phyloP scores from a whole-genome alignment of 2,113 vertebrate genomes.

The Chloroceryle aenea region DNA sequence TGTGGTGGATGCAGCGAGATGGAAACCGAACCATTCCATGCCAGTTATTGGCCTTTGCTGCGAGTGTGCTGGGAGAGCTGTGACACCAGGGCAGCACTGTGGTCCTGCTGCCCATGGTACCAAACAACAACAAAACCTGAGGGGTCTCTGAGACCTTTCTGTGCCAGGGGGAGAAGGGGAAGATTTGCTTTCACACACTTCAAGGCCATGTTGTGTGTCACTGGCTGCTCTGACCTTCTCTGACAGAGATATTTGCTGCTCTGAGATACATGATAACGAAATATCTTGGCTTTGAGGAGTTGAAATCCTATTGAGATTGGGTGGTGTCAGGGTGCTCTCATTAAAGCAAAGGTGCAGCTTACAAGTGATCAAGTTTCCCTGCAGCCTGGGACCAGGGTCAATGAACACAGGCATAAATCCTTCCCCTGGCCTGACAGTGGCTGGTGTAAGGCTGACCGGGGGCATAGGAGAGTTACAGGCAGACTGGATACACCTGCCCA shows the following conservation, averaged over 20 bases:
- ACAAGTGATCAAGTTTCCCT: neutral
- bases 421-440: fast-evolving
- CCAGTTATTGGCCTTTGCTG: neutral
- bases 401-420: neutral
- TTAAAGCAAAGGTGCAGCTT: neutral
- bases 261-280: neutral
- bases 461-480: neutral
- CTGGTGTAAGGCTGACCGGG: neutral
- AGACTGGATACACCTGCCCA: neutral
- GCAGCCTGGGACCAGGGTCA: neutral
- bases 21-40: fast-evolving
- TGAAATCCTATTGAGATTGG: neutral
- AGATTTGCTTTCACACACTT: neutral
- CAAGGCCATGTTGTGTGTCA: neutral
- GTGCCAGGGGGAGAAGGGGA: neutral
- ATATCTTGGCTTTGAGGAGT: neutral
- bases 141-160: neutral
- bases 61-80: neutral
- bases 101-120: neutral
- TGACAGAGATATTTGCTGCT: neutral
- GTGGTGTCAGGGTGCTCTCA: neutral
- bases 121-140: fast-evolving
- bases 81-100: neutral
- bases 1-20: neutral
- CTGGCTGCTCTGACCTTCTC: neutral